These are phyloP conservation scores for Eutrigla gurnardus DNA, from an alignment of 2,797 vertebrate genomes.

Conservation along the genomic window DNA sequence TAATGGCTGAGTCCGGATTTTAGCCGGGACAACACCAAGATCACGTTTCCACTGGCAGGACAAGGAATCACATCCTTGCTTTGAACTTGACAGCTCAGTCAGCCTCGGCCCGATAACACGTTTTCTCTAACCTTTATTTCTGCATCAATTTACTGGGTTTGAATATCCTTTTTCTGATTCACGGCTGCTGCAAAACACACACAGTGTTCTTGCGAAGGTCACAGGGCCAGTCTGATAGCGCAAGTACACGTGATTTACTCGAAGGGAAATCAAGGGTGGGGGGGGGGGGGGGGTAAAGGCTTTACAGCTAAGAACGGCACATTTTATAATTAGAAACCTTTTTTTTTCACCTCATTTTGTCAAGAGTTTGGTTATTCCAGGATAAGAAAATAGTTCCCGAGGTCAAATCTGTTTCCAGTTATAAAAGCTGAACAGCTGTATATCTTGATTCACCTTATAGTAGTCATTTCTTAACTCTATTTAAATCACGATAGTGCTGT, in stretches of 20 bases:
- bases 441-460: background rate
- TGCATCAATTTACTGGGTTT: background rate
- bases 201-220: constrained; percentile 30
- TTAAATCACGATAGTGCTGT: no score
- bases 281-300: background rate
- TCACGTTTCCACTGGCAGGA: constrained; percentile 54
- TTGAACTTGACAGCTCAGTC: constrained; percentile 6
- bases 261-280: background rate
- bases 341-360: constrained; percentile 9
- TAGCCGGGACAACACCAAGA: constrained; percentile 36
- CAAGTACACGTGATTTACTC: constrained; percentile 5
- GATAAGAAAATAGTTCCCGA: background rate
- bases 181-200: background rate
- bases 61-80: constrained; percentile 15
- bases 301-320: background rate
- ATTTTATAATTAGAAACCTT: background rate
- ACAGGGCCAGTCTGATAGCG: background rate
- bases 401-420: background rate
- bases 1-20: constrained; percentile 43
- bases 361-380: background rate
- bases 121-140: constrained; percentile 29
- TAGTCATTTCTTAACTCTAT: no score
- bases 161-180: constrained; percentile 20
- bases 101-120: background rate
- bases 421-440: background rate